phyloP scores from a whole-genome alignment of 2,113 vertebrate species.

The Heteronetta atricapilla region DNA sequence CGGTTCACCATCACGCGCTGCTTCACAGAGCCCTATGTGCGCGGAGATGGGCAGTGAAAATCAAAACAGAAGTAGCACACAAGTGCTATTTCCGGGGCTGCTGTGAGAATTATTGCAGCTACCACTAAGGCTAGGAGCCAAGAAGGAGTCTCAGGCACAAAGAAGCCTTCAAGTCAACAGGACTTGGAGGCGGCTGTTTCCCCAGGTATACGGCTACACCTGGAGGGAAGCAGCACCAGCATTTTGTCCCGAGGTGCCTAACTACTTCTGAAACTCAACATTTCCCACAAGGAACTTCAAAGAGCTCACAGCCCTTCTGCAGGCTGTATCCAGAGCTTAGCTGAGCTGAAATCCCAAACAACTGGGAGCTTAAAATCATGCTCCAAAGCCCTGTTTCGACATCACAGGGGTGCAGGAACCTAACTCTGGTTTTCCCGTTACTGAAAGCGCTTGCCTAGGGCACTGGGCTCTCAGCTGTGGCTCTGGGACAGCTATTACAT shows the following conservation, averaged over 20 bases:
- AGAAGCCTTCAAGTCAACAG: not conserved
- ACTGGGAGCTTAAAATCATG: not conserved
- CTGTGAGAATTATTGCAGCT: conserved; percentile 1
- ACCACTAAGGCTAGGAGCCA: not conserved
- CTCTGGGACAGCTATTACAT: conserved; percentile 46
- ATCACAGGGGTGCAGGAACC: not conserved
- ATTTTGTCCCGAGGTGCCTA: not conserved
- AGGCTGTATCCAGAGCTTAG: conserved; percentile 14
- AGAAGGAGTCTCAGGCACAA: not conserved
- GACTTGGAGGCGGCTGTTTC: not conserved
- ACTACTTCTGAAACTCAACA: not conserved
- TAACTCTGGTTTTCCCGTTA: conserved; percentile 6
- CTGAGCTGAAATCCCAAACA: conserved; percentile 18
- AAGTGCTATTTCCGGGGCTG: not conserved
- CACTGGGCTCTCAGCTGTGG: not conserved
- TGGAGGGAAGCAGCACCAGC: not conserved
- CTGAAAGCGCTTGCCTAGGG: not conserved
- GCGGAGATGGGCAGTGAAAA: accelerated
- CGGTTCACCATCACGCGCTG: not conserved
- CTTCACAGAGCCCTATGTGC: not conserved
- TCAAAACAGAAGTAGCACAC: conserved; percentile 1
- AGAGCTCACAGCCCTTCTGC: not conserved
- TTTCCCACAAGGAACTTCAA: not conserved
- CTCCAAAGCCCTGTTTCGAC: not conserved
- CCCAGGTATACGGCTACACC: not conserved